These are phyloP conservation scores for Drosophila cardini DNA, from an alignment of 1,140 invertebrate species.

Conservation along the genomic window DNA sequence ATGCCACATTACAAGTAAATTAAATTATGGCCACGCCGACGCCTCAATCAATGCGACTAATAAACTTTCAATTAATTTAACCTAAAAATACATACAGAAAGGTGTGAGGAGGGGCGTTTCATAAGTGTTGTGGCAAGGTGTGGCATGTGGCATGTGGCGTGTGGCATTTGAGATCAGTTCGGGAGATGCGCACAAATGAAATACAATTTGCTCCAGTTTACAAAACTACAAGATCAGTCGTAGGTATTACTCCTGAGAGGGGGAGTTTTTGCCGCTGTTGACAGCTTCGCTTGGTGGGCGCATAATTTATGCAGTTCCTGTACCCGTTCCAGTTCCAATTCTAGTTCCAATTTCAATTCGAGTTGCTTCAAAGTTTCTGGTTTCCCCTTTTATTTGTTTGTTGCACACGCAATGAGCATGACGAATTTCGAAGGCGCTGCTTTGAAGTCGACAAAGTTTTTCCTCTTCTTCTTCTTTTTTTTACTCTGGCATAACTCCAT, in stretches of 20 bases:
- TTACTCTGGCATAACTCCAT: slow-evolving; percentile 22
- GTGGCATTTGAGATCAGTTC: slow-evolving; percentile 40
- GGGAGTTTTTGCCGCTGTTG: slow-evolving; percentile 54
- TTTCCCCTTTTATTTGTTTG: slow-evolving; percentile 27
- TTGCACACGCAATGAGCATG: slow-evolving; percentile 62
- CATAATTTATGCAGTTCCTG: slow-evolving; percentile 77
- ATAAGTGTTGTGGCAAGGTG: slow-evolving; percentile 38
- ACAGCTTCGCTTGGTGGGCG: slow-evolving; percentile 69
- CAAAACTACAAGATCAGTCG: slow-evolving; percentile 53
- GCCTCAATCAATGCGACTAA: slow-evolving; percentile 55
- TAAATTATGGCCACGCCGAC: slow-evolving; percentile 58
- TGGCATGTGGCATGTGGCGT: slow-evolving; percentile 43
- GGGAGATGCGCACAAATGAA: slow-evolving; percentile 53
- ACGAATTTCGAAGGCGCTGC: slow-evolving; percentile 63
- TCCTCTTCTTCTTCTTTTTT: no score
- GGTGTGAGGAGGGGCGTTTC: slow-evolving; percentile 11
- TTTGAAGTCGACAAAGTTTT: slow-evolving; percentile 57
- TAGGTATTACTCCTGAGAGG: neutral
- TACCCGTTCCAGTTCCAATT: slow-evolving; percentile 8
- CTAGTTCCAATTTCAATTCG: slow-evolving; percentile 35
- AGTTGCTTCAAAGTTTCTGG: neutral
- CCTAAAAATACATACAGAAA: slow-evolving; percentile 52
- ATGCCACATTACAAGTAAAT: slow-evolving; percentile 64
- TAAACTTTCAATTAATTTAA: slow-evolving; percentile 78
- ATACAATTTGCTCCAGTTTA: slow-evolving; percentile 75